Evolutionary conservation across 1,140 invertebrate genomes (phyloP), one percentile per base, ranked within the genome.

Genomic region (Magallana ariakensis): DNA sequence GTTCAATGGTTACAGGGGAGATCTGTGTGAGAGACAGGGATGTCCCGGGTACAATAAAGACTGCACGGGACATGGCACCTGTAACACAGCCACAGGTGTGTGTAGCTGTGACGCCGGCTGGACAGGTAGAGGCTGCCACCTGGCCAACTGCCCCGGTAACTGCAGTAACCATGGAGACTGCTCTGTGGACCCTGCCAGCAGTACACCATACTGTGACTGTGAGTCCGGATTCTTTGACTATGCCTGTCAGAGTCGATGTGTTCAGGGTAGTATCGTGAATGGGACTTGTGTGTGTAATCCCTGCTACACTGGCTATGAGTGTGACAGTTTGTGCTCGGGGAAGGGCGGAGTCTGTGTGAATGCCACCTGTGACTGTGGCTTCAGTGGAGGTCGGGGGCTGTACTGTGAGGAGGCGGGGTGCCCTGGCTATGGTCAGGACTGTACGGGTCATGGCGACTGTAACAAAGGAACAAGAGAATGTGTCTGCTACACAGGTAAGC

Each of bases 41-140:
- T 92, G 91, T 90, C 91, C 90, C 2, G 91, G 91, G 0, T 89
- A 87, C 62, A 83, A 83, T n/a, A 19, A 53, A 10, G 90, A 89
- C 81, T 92, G 91, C 84, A 88, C 85, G 54, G 90, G 87, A 1
- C 86, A 89, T 81, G 90, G 90, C 70, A 70, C 62, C 55, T 89
- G 88, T 84, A 87, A 83, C 55, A 13, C 84, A 4, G 87, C 82
- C 56, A 91, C 88, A 16, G 86, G 88, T 80, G 54, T 87, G 22
- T 92, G 91, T 87, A 83, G 87, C n/a, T 92, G 91, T 87, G 58
- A 90, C 60, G 87, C 87, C 8, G 91, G 91, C 1, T 92, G 90
- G 90, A 87, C 60, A 56, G 87, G 89, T 26, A 66, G 16, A 2
- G 91, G 89, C 15, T 91, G 87, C 66, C 83, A 90, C 54, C 58